Evolutionary conservation across 30 jellyfish, hydroid and myxozoan species (phyloP).

Genomic region (Aurelia coerulea): DNA sequence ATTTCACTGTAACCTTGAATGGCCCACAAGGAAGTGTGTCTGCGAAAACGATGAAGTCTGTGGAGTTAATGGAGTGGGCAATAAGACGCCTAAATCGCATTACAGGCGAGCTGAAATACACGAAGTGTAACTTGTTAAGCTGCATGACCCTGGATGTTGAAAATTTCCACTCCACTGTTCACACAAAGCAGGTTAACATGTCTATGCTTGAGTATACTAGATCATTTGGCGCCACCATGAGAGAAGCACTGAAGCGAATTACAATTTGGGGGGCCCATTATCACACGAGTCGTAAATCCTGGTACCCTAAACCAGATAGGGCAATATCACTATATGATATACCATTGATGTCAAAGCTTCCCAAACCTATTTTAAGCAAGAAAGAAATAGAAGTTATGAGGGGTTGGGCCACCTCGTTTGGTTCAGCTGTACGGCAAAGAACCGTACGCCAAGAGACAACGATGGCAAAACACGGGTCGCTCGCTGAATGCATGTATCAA

Average conservation of each 20-base stretch:
- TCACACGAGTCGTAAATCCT: constrained; percentile 27
- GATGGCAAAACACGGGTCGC: constrained; percentile 30
- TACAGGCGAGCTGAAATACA: constrained; percentile 8
- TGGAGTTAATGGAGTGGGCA: constrained; percentile 22
- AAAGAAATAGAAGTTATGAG: constrained; percentile 22
- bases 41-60: constrained; percentile 18
- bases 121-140: not conserved
- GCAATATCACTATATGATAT: constrained; percentile 21
- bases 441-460: constrained; percentile 39
- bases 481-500: constrained; percentile 18
- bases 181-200: not conserved
- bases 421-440: constrained; percentile 42
- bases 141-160: not conserved
- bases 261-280: constrained; percentile 12
- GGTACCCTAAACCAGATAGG: constrained; percentile 43
- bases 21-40: constrained; percentile 27
- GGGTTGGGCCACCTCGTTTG: constrained; percentile 33
- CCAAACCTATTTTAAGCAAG: not conserved
- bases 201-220: not conserved
- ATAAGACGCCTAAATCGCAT: constrained; percentile 15
- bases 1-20: constrained; percentile 13
- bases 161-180: not conserved
- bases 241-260: constrained; percentile 13
- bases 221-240: not conserved
- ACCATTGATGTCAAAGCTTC: not conserved